Evolutionary conservation across 2,888 invertebrate species (phyloP), one percentile per base, ranked within the genome.

Genomic region (Oxycera nigricornis): DNA sequence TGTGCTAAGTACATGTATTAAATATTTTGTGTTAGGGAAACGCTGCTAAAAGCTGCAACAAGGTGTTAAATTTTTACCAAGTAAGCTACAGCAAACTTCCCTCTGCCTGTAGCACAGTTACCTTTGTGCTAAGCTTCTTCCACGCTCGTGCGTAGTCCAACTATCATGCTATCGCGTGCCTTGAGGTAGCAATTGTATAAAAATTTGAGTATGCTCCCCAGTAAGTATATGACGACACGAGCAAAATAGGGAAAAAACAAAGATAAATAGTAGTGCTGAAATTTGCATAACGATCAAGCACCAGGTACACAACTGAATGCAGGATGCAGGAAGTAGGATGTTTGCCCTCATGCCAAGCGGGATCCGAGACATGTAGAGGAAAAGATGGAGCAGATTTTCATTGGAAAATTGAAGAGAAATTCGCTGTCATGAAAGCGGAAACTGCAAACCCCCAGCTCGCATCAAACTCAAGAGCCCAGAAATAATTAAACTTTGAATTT

Each of bases 401-500:
- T 30, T 65, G 30, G 41, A 24, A 41, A 65, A 39, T 65, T 24
- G 65, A 41, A 30, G 65, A 41, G 41, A 65, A 26, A 65, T 14
- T 24, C 41, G 41, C 41, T 41, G 65, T 65, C 24, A 39, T n/a
- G 24, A 22, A 41, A 65, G 61, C 41, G 22, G 41, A 41, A 41
- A 26, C n/a, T 31, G 30, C 9, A 41, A 65, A 41, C 65, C 65
- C 35, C 1, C 55, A 55, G 31, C 52, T 52, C 72, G 28, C 59
- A 41, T 72, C 61, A 72, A 72, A 72, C 72, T 72, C 72, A 61
- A 73, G 59, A 61, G 62, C 59, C 50, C 61, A 62, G 73, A 76
- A 76, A 76, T 76, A 76, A 76, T 76, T 76, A 75, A 76, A 76
- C 72, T 73, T 72, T 76, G 76, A 73, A 76, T 76, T 75, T 75